Base-by-base conservation (phyloP, 1,140 invertebrate species). In the Neotoxoptera formosana region DNA sequence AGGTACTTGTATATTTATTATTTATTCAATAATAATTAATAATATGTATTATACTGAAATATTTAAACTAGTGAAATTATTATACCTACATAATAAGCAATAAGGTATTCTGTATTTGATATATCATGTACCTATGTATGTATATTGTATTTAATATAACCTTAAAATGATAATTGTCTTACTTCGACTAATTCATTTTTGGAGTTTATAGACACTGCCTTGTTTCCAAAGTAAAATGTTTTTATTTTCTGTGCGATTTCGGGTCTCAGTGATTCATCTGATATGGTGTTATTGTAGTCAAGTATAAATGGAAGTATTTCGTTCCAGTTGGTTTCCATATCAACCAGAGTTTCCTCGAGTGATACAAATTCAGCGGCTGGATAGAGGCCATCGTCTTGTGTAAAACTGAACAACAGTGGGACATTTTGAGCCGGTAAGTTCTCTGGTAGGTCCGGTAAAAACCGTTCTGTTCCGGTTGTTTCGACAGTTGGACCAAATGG, bases 401-500 rank as follows among this genome's bases (percentile, higher is more conserved):
- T 95, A 81, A 95, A 94, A 17, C 95, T 95, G 9, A 94, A 93
- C 17, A 95, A 94, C 94, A 94, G 95, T 25, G 95, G 95, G 7
- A 95, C 86, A 93, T 95, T 94, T 36, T 94, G 88, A 36, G 95
- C 94, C 83, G 93, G 94, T 1, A 96, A 96, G 89, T 96, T 95
- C 94, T 95, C 95, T 0, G 97, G 96, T 90, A 96, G 95, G 93
- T 96, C 94, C 7, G 95, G 95, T 0, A 97, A 95, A 95, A 97
- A 97, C 6, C 96, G 95, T 9, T 95, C 94, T 6, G 96, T 94
- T 1, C 95, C 94, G 7, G 94, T 67, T 48, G 95, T 95, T 94
- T 97, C 96, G 0, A 95, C 95, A 0, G 96, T 96, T 41, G 96
- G 96, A 0, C 96, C 96, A 95, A 97, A 97, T 0, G 96, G 96